These are phyloP conservation scores for Aphaenogaster ashmeadi DNA, from an alignment of 1,140 invertebrate genomes.

Conservation along the genomic window DNA sequence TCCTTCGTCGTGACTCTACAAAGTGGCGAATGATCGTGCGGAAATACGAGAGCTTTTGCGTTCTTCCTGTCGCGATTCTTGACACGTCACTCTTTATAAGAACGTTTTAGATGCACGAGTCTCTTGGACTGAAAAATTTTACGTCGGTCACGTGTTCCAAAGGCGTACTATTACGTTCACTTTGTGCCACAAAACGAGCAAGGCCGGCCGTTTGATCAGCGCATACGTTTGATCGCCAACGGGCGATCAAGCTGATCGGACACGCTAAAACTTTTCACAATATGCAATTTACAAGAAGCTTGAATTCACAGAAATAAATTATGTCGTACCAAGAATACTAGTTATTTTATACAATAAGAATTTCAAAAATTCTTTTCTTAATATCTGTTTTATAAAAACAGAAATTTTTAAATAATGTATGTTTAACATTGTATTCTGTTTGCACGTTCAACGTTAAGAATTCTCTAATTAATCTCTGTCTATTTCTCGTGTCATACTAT, in stretches of 20 bases:
- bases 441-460: background rate
- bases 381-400: background rate
- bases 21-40: conserved; percentile 54
- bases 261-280: conserved; percentile 15
- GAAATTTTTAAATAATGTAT: background rate
- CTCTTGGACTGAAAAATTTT: conserved; percentile 38
- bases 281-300: conserved; percentile 9
- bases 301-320: background rate
- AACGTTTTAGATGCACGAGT: conserved; percentile 26
- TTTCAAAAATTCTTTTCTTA: background rate
- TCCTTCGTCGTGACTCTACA: conserved; percentile 47
- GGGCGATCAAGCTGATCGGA: background rate
- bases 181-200: conserved; percentile 55
- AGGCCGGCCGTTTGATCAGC: conserved; percentile 35
- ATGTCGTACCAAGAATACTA: background rate
- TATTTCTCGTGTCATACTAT: background rate
- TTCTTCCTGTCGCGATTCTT: conserved; percentile 56
- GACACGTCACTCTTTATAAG: conserved; percentile 53
- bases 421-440: background rate
- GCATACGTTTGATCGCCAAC: background rate
- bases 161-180: conserved; percentile 57
- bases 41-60: conserved; percentile 55
- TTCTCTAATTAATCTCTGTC: background rate
- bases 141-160: conserved; percentile 41
- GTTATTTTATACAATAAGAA: conserved; percentile 7